Evolutionary conservation across 2,888 invertebrate species (phyloP), one percentile per base, ranked within the genome.

Genomic region (Oligia fasciuncula): DNA sequence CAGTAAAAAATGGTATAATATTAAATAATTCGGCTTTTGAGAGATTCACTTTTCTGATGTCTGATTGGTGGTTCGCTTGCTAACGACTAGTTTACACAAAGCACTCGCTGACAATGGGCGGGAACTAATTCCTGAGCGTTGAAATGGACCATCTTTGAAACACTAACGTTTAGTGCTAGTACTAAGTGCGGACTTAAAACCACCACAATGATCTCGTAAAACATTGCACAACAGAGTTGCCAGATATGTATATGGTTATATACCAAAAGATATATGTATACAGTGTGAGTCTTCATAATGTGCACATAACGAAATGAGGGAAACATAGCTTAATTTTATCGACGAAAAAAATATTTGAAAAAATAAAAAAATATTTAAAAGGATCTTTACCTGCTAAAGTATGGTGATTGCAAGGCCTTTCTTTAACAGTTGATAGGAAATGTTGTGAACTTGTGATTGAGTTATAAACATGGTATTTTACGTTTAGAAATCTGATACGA

Each of bases 161-260:
- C 69, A 82, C 67, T 73, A 82, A 82, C 17, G 35, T 78, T 82
- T 70, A 76, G 62, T 76, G 43, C 66, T 62, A 51, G 73, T 49
- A 77, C 71, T 80, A 74, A 76, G 76, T 74, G 57, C 63, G 49
- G 40, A 76, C 60, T 83, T 77, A 71, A 77, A 77, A 76, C 71
- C 57, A 65, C 29, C 35, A 72, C 77, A 77, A 77, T 85, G 49
- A 76, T 70, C 43, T 83, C 66, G 29, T 77, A 79, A 83, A 83
- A 78, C 69, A 77, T 54, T 67, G 43, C n/a, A 77, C 65, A 73
- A 77, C 65, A 67, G 51, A 63, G 71, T 79, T 70, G 63, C 29
- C 13, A 51, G 49, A 73, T 65, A 66, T 51, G 71, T 62, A 23
- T n/a, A 40, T 57, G 49, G 19, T n/a, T 70, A 29, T 66, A 17